Conservation (phyloP, 2,113 vertebrate genomes). For the Microcebus ravelobensis region DNA sequence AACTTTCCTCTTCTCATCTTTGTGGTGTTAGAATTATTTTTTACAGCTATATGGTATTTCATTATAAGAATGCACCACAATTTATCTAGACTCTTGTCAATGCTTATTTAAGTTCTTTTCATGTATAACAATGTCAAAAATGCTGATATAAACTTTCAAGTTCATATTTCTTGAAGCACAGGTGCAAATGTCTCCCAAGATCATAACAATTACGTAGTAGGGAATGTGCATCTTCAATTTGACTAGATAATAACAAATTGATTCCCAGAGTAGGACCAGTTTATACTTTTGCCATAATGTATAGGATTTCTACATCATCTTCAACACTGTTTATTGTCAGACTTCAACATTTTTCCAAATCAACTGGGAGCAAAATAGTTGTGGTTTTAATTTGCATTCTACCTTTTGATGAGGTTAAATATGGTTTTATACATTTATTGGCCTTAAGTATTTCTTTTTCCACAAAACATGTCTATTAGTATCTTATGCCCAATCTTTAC, state of each 20-base stretch:
- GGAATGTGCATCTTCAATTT: background rate
- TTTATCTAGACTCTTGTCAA: background rate
- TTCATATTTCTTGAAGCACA: background rate
- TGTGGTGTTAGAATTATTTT: background rate
- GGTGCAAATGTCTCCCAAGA: background rate
- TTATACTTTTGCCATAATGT: background rate
- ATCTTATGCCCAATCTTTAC: background rate
- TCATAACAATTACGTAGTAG: background rate
- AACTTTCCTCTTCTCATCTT: background rate
- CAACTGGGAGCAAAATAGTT: background rate
- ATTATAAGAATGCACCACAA: background rate
- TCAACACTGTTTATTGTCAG: background rate
- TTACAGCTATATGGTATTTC: background rate
- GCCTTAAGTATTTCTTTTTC: background rate
- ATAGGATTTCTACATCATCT: background rate
- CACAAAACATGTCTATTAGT: background rate
- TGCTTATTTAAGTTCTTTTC: background rate
- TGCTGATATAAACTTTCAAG: background rate
- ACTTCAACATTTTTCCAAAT: background rate
- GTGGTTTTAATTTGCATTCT: background rate
- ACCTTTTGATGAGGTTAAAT: background rate
- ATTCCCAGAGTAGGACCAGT: background rate
- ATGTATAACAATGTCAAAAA: background rate
- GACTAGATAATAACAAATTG: background rate
- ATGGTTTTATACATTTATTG: constrained; percentile 9